Evolutionary conservation across 30 jellyfish, hydroid and myxozoan genomes (phyloP).

Genomic region (Aurelia coerulea): DNA sequence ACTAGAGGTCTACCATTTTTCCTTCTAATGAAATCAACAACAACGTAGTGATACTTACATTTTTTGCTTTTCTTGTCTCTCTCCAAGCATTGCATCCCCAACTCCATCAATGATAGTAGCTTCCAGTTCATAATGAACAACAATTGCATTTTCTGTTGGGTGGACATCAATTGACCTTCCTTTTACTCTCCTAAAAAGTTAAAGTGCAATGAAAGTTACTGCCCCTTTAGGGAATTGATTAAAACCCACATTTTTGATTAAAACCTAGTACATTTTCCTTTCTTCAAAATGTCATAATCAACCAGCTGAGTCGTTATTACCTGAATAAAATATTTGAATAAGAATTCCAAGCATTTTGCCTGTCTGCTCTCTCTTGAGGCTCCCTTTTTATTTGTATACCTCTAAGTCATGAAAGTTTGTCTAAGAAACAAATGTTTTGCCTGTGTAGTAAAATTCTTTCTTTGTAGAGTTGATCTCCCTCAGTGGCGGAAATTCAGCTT

Average conservation of each 20-base stretch:
- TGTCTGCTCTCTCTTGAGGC: no score
- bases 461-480: no score
- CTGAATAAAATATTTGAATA: no score
- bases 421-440: no score
- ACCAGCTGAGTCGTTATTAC: no score
- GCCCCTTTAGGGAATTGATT: neutral
- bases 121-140: conserved; percentile 95
- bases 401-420: no score
- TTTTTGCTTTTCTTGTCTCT: conserved; percentile 93
- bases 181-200: conserved; percentile 82
- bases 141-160: conserved; percentile 96
- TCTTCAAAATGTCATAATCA: neutral
- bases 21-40: neutral
- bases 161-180: conserved; percentile 99
- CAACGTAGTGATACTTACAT: conserved; percentile 64
- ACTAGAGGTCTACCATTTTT: neutral
- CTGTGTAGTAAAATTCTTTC: no score
- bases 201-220: neutral
- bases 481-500: no score
- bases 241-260: neutral
- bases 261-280: no score
- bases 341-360: no score
- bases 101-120: conserved; percentile 97
- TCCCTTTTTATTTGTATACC: no score
- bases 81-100: conserved; percentile 99